A percentile compares a stretch with the other conserved stretches of the same genome.
These are phyloP conservation scores for Hormiphora californensis DNA, from an alignment of 37 sponge, comb jelly and placozoan species.

Conservation along the genomic window DNA sequence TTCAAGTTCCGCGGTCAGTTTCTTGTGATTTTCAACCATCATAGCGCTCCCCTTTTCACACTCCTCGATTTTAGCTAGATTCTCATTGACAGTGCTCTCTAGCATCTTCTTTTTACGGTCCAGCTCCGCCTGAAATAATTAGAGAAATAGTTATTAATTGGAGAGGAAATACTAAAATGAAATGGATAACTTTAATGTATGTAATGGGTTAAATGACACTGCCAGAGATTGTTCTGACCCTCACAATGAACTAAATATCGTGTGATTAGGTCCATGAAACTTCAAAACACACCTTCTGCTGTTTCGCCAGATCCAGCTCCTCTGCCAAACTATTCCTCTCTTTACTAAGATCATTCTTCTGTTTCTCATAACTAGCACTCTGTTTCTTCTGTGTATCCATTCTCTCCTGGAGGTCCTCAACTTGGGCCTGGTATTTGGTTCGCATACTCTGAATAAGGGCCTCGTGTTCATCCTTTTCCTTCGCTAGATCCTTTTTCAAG, in stretches of 20 bases:
- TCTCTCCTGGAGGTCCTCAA: constrained; percentile 83
- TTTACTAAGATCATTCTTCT: neutral
- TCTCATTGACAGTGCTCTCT: constrained; percentile 27
- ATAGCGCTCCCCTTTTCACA: constrained; percentile 24
- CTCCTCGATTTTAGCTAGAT: neutral
- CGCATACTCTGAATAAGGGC: constrained; percentile 62
- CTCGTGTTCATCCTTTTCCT: constrained; percentile 70
- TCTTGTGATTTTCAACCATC: constrained; percentile 7
- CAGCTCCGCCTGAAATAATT: neutral
- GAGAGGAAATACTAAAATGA: too few species aligned
- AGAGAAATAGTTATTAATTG: neutral
- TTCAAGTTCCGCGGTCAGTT: constrained; percentile 28
- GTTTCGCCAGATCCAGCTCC: constrained; percentile 43
- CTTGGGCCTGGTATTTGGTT: constrained; percentile 60
- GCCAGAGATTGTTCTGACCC: too few species aligned
- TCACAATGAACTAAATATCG: too few species aligned
- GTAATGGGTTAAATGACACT: too few species aligned
- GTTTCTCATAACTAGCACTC: constrained; percentile 29
- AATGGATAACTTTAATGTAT: too few species aligned
- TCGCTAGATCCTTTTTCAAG: constrained; percentile 73
- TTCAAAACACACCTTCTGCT: neutral
- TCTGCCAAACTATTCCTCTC: neutral
- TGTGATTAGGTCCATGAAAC: too few species aligned
- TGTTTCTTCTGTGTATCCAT: constrained; percentile 69
- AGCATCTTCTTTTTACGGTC: constrained; percentile 6